Evolutionary conservation across 2,797 vertebrate species (phyloP), one percentile per base, ranked within the genome.

Genomic region (Rhinophrynus dorsalis): DNA sequence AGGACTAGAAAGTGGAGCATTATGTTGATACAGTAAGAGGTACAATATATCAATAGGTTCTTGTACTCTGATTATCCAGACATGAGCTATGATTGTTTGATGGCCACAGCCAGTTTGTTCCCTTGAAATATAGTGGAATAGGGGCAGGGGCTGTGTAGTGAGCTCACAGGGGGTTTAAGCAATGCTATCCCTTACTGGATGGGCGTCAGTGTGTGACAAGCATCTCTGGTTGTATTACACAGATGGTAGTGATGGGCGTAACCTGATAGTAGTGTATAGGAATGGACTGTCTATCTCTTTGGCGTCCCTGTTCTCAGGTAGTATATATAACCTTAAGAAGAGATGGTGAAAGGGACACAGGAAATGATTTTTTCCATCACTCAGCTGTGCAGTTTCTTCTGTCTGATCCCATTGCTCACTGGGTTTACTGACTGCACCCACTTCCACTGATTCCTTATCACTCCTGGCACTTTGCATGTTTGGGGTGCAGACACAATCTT

Each of bases 241-340:
- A 97, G 95, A 96, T 94, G 94, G 88, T 92, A 95, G 89, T 82
- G 91, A 94, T 86, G 93, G 91, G 80, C 93, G 91, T 87, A 92
- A 94, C 89, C 91, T 96, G 91, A 91, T 95, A 93, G 92, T 86
- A 86, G 89, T 92, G 87, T 94, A 92, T 86, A 86, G 92, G 92
- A 93, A 76, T 6, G 94, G 94, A 84, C 91, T 97, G 75, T 96
- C 94, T 79, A 82, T 95, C 86, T 96, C 94, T 78, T 86, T 96
- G 88, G 94, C 94, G 86, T 97, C 93, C 42, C 90, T 96, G 81
- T 96, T 96, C 90, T 97, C 94, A 95, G 94, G 95, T 96, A 95
- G 77, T 56, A 52, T 60, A 27, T 12, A 18, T 1, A 18, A 12
- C 23, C 15, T 12, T 24, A 21, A 4, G 6, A 58, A 58, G 24